Evolutionary conservation across 2,888 invertebrate genomes (phyloP).

Genomic region (Volucella zonaria): DNA sequence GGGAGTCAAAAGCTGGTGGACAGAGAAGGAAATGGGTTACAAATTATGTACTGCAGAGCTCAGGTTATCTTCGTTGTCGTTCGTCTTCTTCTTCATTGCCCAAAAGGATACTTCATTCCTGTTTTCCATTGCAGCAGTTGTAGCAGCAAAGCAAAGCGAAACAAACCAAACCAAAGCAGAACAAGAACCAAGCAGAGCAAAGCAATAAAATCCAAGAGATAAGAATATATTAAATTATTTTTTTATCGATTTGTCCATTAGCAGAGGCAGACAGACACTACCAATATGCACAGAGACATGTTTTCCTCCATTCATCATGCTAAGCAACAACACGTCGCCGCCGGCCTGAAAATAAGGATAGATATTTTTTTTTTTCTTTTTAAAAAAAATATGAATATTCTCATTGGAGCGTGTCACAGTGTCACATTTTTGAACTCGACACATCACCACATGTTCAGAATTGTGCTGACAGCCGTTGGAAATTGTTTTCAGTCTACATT

Average conservation of each 20-base stretch:
- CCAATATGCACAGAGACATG: neutral
- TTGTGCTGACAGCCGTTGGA: neutral
- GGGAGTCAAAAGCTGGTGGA: no score
- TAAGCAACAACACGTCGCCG: neutral
- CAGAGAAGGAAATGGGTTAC: slow-evolving; percentile 8
- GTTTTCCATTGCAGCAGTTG: slow-evolving; percentile 23
- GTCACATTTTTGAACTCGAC: slow-evolving; percentile 2
- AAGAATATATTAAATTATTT: slow-evolving; percentile 52
- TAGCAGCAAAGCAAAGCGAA: neutral
- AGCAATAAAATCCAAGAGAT: slow-evolving; percentile 50
- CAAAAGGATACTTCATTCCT: neutral
- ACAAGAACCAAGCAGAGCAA: no score
- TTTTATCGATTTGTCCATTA: slow-evolving; percentile 54
- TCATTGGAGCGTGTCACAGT: slow-evolving; percentile 7
- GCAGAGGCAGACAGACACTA: slow-evolving; percentile 7
- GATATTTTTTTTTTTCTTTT: neutral
- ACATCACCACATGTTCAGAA: slow-evolving; percentile 15
- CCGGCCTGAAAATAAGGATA: neutral
- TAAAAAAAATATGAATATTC: neutral
- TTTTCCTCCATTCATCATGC: neutral
- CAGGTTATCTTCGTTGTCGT: neutral
- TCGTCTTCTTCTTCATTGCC: slow-evolving; percentile 20
- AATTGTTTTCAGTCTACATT: slow-evolving; percentile 4
- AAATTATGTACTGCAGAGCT: slow-evolving; percentile 17
- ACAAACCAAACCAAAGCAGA: no score